Conservation (phyloP, 2,888 invertebrate genomes). For the Caenorhabditis sp. region DNA sequence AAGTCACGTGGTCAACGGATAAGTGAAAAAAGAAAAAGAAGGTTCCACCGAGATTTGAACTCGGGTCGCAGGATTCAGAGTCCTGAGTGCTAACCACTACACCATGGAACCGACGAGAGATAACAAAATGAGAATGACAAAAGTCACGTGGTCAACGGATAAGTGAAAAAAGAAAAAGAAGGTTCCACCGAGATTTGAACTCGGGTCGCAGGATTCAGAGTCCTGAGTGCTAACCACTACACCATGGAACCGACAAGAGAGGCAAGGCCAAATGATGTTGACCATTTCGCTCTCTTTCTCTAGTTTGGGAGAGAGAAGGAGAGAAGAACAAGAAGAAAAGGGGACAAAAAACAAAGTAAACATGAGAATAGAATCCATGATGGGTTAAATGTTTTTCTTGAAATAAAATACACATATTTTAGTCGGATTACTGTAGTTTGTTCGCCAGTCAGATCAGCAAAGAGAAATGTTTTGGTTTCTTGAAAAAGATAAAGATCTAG, state of each 20-base stretch:
- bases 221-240: conserved; percentile 63
- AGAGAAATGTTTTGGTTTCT: too few relatives aligned
- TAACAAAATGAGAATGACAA: background rate
- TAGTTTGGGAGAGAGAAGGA: background rate
- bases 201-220: conserved; percentile 61
- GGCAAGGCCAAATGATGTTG: background rate
- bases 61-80: conserved; percentile 61
- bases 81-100: conserved; percentile 63
- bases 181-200: conserved; percentile 61
- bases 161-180: background rate
- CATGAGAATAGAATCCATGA: too few relatives aligned
- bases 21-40: background rate
- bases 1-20: background rate
- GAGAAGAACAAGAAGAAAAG: background rate
- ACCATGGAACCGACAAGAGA: conserved; percentile 43
- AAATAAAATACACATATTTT: too few relatives aligned
- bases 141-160: background rate
- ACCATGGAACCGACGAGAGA: conserved; percentile 44
- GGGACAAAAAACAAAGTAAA: too few relatives aligned
- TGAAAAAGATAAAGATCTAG: too few relatives aligned
- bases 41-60: conserved; percentile 61
- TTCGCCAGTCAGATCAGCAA: too few relatives aligned
- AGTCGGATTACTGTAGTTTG: too few relatives aligned
- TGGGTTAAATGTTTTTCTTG: too few relatives aligned
- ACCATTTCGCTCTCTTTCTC: background rate